phyloP scores from a whole-genome alignment of 2,113 vertebrate species.

The Boleophthalmus pectinirostris region DNA sequence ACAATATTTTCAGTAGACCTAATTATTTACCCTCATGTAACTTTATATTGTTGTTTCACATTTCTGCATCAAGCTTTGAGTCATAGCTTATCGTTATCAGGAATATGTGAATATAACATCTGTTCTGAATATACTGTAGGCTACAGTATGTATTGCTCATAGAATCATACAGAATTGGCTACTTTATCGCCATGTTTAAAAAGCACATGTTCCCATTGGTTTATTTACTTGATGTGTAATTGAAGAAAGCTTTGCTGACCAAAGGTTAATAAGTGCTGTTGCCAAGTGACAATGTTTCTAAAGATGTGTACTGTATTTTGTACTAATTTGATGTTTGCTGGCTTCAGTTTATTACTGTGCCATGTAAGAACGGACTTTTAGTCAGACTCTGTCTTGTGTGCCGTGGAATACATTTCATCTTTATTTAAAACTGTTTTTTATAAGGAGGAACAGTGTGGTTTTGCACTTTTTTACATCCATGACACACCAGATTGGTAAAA shows the following conservation, averaged over 20 bases:
- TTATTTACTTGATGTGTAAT: slow-evolving; percentile 72
- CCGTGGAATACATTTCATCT: slow-evolving; percentile 70
- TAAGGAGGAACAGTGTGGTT: slow-evolving; percentile 72
- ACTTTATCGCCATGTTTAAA: slow-evolving; percentile 31
- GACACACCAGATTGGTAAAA: slow-evolving; percentile 67
- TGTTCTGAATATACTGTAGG: slow-evolving; percentile 55
- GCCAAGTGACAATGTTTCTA: slow-evolving; percentile 54
- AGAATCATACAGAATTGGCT: slow-evolving; percentile 40
- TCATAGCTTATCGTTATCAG: slow-evolving; percentile 64
- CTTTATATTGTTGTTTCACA: slow-evolving; percentile 50
- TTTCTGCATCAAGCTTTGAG: slow-evolving; percentile 57
- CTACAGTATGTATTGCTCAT: slow-evolving; percentile 63
- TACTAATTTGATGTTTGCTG: slow-evolving; percentile 63
- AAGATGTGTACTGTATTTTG: slow-evolving; percentile 74
- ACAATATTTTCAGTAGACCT: slow-evolving; percentile 35
- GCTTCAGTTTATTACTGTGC: slow-evolving; percentile 61
- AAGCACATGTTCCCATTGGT: slow-evolving; percentile 47
- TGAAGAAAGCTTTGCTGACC: slow-evolving; percentile 61
- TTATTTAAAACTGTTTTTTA: slow-evolving; percentile 79
- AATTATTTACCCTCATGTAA: slow-evolving; percentile 60
- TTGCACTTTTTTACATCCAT: slow-evolving; percentile 80
- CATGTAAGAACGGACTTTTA: slow-evolving; percentile 71
- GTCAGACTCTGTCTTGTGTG: slow-evolving; percentile 66
- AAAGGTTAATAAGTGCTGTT: slow-evolving; percentile 64
- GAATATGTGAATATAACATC: slow-evolving; percentile 53